phyloP scores from a whole-genome alignment of 1,140 invertebrate genomes.

The Spodoptera frugiperda region DNA sequence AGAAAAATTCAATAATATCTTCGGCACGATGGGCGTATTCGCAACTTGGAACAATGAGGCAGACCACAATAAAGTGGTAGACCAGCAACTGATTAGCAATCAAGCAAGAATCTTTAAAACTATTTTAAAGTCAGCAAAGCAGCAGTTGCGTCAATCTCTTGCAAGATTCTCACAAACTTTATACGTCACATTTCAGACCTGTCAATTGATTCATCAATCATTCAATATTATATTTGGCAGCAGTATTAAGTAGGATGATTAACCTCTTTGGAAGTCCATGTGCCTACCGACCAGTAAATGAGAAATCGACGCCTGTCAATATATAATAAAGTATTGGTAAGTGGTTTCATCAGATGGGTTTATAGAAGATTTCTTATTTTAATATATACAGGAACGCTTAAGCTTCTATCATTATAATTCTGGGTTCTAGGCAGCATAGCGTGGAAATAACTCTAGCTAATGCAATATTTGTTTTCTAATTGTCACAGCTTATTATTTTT shows the following conservation, averaged over 20 bases:
- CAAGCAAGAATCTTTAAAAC: too few relatives aligned
- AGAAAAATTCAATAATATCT: too few relatives aligned
- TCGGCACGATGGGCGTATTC: too few relatives aligned
- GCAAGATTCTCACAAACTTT: constrained; percentile 4
- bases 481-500: too few relatives aligned
- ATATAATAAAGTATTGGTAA: constrained; percentile 11
- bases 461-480: too few relatives aligned
- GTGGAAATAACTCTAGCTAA: too few relatives aligned
- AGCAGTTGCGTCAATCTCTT: not conserved
- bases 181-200: not conserved
- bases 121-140: not conserved
- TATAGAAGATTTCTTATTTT: not conserved
- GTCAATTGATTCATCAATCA: constrained; percentile 34
- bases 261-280: constrained; percentile 9
- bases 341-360: not conserved
- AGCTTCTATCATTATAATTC: not conserved
- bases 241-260: constrained; percentile 21
- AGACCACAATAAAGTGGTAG: too few relatives aligned
- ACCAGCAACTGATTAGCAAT: too few relatives aligned
- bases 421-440: not conserved
- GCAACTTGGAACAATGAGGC: too few relatives aligned
- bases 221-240: constrained; percentile 17
- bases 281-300: constrained; percentile 18
- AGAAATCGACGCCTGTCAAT: constrained; percentile 26
- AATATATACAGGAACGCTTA: not conserved